These are phyloP conservation scores for Desmodus rotundus DNA, from an alignment of 2,113 vertebrate genomes.

Conservation along the genomic window DNA sequence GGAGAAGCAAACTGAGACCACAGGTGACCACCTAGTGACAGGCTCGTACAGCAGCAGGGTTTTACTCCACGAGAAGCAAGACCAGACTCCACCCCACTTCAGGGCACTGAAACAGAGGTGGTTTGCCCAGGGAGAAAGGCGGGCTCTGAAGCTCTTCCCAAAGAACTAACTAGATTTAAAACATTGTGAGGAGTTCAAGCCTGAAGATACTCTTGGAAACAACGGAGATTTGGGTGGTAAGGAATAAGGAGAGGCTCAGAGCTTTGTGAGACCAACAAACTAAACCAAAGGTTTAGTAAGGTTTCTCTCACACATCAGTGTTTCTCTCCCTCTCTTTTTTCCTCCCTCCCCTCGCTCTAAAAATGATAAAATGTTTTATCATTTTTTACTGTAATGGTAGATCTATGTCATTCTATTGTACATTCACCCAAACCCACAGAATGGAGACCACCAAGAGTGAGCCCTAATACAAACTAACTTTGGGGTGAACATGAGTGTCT, in stretches of 20 bases:
- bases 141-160: not conserved
- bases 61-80: not conserved
- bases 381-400: not conserved
- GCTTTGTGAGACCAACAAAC: not conserved
- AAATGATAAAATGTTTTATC: no score
- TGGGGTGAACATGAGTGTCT: not conserved
- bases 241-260: not conserved
- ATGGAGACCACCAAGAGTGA: not conserved
- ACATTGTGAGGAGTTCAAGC: not conserved
- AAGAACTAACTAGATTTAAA: not conserved
- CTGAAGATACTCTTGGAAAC: not conserved
- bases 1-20: not conserved
- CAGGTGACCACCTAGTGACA: not conserved
- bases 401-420: not conserved
- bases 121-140: not conserved
- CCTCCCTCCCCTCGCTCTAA: no score
- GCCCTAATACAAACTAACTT: not conserved
- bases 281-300: no score
- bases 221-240: not conserved
- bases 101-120: not conserved
- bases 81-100: not conserved
- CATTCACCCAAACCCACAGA: not conserved
- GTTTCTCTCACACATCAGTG: no score
- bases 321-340: no score
- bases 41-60: not conserved